Evolutionary conservation across 2,113 vertebrate genomes (phyloP).

Genomic region (Mobula hypostoma): DNA sequence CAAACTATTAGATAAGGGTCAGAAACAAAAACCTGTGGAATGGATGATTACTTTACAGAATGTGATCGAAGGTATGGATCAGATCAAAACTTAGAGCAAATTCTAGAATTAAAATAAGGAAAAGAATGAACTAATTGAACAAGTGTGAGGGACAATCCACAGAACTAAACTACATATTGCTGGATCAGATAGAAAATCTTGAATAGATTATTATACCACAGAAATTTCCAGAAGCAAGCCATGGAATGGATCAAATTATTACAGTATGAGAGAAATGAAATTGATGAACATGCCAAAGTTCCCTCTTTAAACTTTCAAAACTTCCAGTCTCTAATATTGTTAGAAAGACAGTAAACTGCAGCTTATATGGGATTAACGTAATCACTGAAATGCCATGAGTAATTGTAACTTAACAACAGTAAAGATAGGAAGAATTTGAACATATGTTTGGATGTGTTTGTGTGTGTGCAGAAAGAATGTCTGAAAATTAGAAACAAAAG

Average conservation of each 20-base stretch:
- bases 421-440: background rate
- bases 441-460: background rate
- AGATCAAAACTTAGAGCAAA: background rate
- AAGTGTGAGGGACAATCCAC: background rate
- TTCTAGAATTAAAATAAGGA: too few species aligned
- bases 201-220: background rate
- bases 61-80: background rate
- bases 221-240: background rate
- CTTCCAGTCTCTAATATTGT: background rate
- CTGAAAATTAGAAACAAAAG: background rate
- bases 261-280: background rate
- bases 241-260: background rate
- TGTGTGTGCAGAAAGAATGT: background rate
- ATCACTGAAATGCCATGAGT: background rate
- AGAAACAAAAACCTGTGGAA: background rate
- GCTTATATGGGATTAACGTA: background rate
- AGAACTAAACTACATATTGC: background rate
- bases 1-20: background rate
- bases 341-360: constrained; percentile 10
- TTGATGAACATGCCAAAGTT: background rate
- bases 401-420: background rate
- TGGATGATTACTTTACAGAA: background rate
- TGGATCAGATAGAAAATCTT: background rate
- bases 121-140: background rate
- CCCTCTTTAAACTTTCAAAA: background rate